phyloP scores from a whole-genome alignment of 2,113 vertebrate genomes.

The Apodemus sylvaticus region DNA sequence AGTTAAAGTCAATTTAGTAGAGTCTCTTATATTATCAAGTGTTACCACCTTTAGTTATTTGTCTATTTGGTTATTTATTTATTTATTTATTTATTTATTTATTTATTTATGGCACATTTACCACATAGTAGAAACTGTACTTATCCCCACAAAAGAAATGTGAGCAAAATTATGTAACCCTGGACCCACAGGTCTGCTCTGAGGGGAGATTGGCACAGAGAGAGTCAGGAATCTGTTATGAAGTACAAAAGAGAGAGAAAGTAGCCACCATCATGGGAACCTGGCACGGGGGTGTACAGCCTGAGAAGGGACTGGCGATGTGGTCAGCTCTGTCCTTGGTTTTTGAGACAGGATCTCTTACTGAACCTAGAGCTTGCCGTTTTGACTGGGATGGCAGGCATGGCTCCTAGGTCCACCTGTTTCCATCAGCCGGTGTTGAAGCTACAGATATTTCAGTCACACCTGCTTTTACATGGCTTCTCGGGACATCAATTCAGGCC shows the following conservation, averaged over 20 bases:
- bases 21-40: background rate
- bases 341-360: background rate
- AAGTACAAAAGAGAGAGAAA: background rate
- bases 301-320: background rate
- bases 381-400: background rate
- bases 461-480: background rate
- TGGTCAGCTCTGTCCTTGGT: background rate
- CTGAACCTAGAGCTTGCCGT: background rate
- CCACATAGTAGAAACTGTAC: background rate
- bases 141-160: background rate
- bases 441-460: background rate
- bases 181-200: background rate
- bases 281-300: rapidly evolving
- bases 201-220: background rate
- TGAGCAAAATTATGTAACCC: background rate
- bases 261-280: background rate
- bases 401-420: background rate
- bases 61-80: background rate
- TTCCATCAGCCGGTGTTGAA: background rate
- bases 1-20: background rate
- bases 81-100: background rate
- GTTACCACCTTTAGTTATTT: background rate
- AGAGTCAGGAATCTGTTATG: background rate
- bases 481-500: background rate
- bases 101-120: background rate